Evolutionary conservation across 2,888 invertebrate genomes (phyloP), one percentile per base, ranked within the genome.

Genomic region (Dynastes hyllus): DNA sequence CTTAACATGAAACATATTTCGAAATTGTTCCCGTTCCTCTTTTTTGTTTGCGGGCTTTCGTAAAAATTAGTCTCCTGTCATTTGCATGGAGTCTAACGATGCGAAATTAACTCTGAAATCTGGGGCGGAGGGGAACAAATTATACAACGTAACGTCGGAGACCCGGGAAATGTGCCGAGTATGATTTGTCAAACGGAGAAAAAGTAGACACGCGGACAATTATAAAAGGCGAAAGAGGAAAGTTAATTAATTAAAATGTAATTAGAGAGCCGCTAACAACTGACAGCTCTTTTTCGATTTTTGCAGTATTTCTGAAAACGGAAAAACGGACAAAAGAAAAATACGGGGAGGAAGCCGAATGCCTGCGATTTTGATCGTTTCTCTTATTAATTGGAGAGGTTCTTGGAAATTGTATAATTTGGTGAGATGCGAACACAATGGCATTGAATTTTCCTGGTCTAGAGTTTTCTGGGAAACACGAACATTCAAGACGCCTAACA

Each of bases 201-300:
- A 77, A 77, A 77, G 61, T 75, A 22, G 67, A 69, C 58, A 53
- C 29, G 22, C 69, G 45, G 51, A 78, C 71, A 78, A 78, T 63
- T 61, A 78, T 27, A 78, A 78, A 73, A 73, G 65, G 16, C 78
- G 55, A 78, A 63, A 66, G 37, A 65, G 53, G 50, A 40, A 77
- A 77, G 53, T 77, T 77, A 69, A 73, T 66, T 76, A 76, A 76
- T 78, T 78, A 71, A 78, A 78, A 78, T 65, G 53, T 73, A 78
- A 78, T 78, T 73, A 78, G 58, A 66, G 69, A 67, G 50, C n/a
- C 53, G 77, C 55, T 40, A 77, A 77, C 55, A 37, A 65, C 67
- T 77, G 67, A 77, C 77, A 77, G 67, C 27, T 69, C 13, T 67
- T 58, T 40, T 77, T 63, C 27, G 51, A 40, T 32, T 16, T 29